Evolutionary conservation across 2,797 vertebrate species (phyloP), one percentile per base, ranked within the genome.

Genomic region (Esox lucius): DNA sequence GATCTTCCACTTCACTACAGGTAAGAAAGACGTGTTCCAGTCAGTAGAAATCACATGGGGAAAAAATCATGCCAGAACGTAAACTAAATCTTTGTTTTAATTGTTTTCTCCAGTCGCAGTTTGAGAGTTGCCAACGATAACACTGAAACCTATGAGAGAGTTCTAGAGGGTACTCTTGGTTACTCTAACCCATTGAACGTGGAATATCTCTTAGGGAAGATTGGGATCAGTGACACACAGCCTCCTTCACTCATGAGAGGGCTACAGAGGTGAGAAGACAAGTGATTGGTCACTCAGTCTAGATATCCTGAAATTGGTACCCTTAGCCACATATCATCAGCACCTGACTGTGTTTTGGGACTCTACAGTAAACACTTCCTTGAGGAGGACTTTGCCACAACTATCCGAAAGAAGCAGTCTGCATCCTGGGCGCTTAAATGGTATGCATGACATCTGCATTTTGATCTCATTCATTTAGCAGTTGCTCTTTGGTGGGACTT

Each of bases 371-470:
- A 97, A 91, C 95, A 93, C 87, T 98, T 99, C 83, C 89, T 70
- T 75, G 94, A 96, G 86, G 96, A 97, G 11, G 98, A 99, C 91
- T 99, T 95, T 94, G 97, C 96, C 28, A 89, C 92, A 62, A 89
- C 89, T 0, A 95, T 99, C 88, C 94, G 97, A 82, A 98, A 97
- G 86, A 96, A 95, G 78, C 98, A 99, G 5, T 99, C 97, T 56
- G 94, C 94, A 1, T 96, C 96, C 3, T 99, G 98, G 98, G 97
- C 97, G 72, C 89, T 98, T 85, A 98, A 97, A 91, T 99, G 97
- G 97, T 99, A 94, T 26, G 69, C 28, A 7, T 31, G 13, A 65
- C 62, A 35, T 35, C 13, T 33, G 17, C 62, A 65, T 33, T 8
- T 35, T 64, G 26, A 24, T 8, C 35, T 39, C 35, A 39, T 39